Conservation (phyloP, 2,113 vertebrate species). For the Prionailurus bengalensis region DNA sequence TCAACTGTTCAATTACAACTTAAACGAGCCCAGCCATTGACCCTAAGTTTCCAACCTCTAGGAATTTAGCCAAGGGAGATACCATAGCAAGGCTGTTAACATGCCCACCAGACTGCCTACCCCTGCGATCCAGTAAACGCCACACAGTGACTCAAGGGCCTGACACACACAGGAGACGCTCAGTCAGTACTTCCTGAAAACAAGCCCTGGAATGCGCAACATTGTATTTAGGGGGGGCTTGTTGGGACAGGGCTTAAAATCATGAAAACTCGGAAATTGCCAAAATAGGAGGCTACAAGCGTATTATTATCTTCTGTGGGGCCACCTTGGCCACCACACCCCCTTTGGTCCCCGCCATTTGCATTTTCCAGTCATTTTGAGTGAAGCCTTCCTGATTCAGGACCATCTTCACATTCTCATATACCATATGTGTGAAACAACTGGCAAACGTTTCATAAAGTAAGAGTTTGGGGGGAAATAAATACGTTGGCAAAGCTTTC, state of each 20-base stretch:
- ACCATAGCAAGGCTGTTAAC: not conserved
- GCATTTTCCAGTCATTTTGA: not conserved
- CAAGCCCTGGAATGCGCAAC: not conserved
- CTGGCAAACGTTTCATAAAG: conserved; percentile 61
- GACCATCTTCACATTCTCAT: conserved; percentile 75
- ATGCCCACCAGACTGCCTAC: not conserved
- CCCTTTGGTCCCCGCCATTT: not conserved
- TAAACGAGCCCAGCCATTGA: not conserved
- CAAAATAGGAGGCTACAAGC: not conserved
- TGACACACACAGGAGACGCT: not conserved
- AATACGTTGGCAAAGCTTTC: conserved; percentile 12
- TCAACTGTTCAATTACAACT: not conserved
- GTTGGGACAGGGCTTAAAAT: not conserved
- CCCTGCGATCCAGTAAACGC: too few species aligned
- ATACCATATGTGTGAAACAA: conserved; percentile 37
- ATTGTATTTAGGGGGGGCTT: not conserved
- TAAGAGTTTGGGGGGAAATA: conserved; percentile 59
- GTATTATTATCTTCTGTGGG: not conserved
- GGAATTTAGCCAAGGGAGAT: not conserved
- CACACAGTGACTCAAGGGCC: not conserved
- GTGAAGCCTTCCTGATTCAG: conserved; percentile 35
- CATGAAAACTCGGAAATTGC: not conserved
- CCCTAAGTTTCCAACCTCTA: not conserved
- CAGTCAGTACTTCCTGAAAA: not conserved
- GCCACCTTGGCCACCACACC: not conserved